phyloP scores from a whole-genome alignment of 2,888 invertebrate species.

The Barypeithes pellucidus region DNA sequence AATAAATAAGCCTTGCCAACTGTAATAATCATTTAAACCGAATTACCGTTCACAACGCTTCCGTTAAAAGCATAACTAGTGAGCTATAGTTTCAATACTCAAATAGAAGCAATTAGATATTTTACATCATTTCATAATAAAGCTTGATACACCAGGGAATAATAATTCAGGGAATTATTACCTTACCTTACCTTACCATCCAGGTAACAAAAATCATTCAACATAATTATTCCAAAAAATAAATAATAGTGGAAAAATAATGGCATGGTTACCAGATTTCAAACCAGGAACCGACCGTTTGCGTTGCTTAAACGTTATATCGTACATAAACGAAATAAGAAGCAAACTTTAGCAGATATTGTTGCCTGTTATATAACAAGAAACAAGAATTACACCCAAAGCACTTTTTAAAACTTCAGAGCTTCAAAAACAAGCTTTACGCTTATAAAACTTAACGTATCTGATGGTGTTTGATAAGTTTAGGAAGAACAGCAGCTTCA shows the following conservation, averaged over 20 bases:
- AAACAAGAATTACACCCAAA: conserved; percentile 11
- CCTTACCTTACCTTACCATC: too few relatives aligned
- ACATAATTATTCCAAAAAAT: too few relatives aligned
- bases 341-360: not conserved
- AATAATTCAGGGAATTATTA: too few relatives aligned
- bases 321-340: too few relatives aligned
- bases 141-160: too few relatives aligned
- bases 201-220: too few relatives aligned
- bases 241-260: too few relatives aligned
- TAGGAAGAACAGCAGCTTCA: conserved; percentile 11
- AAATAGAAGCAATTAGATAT: not conserved
- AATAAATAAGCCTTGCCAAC: not conserved
- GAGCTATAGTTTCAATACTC: not conserved
- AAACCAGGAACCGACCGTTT: too few relatives aligned
- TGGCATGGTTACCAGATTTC: too few relatives aligned
- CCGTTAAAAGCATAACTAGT: not conserved
- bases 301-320: too few relatives aligned
- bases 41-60: not conserved
- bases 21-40: not conserved
- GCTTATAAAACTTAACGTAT: conserved; percentile 9
- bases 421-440: conserved; percentile 18
- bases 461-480: conserved; percentile 22
- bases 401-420: conserved; percentile 14
- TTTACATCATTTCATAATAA: too few relatives aligned
- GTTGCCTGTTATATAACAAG: not conserved